These are phyloP conservation scores for Sorex maritimensis DNA, from an alignment of 2,797 vertebrate species.

Conservation along the genomic window DNA sequence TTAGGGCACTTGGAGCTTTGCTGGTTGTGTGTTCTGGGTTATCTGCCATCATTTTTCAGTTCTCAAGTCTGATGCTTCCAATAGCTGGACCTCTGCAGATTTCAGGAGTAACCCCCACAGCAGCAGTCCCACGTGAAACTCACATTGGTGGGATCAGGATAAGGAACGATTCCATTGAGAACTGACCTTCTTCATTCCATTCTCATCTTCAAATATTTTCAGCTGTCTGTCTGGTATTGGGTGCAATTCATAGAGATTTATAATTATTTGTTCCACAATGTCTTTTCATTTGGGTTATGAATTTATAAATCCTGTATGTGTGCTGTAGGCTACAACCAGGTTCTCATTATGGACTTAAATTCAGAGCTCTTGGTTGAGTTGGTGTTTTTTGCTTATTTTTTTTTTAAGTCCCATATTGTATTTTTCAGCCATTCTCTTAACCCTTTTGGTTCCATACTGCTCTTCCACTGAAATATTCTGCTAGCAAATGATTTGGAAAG, in stretches of 20 bases:
- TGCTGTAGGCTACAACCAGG: too few relatives aligned
- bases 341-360: not conserved
- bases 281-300: not conserved
- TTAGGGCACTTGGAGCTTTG: not conserved
- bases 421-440: slow-evolving; percentile 39
- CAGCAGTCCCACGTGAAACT: not conserved
- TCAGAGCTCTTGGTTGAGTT: not conserved
- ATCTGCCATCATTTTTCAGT: not conserved
- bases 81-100: slow-evolving; percentile 54
- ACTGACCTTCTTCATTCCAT: not conserved
- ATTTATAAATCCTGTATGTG: not conserved
- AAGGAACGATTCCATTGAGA: not conserved
- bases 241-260: not conserved
- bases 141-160: not conserved
- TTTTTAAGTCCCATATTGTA: not conserved
- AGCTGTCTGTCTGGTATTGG: not conserved
- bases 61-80: not conserved
- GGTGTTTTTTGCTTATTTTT: not conserved
- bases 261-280: slow-evolving; percentile 23
- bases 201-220: slow-evolving; percentile 32
- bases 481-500: slow-evolving; percentile 45
- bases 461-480: slow-evolving; percentile 50
- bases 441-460: slow-evolving; percentile 13
- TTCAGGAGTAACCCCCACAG: slow-evolving; percentile 24
- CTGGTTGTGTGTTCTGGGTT: slow-evolving; percentile 1